Conservation (phyloP, 1,140 invertebrate species). For the Drosophila nebulosa region DNA sequence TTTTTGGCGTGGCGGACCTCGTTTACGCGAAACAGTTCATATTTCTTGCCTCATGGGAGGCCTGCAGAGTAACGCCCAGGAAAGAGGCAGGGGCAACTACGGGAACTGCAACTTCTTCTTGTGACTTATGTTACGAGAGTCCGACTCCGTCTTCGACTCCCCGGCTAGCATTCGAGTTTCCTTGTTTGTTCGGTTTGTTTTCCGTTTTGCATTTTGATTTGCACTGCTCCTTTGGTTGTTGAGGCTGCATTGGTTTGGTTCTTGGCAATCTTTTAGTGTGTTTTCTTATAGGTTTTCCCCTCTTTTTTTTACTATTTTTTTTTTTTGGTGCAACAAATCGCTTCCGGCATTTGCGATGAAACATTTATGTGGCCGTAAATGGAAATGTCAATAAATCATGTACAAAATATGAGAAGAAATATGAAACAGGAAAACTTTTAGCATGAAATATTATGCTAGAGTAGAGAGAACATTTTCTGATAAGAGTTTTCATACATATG, state of each 20-base stretch:
- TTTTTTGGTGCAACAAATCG: conserved; percentile 57
- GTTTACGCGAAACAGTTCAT: conserved; percentile 53
- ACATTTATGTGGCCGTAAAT: conserved; percentile 76
- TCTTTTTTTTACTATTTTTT: background rate
- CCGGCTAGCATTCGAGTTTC: conserved; percentile 56
- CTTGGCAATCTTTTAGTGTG: conserved; percentile 62
- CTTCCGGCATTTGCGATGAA: conserved; percentile 73
- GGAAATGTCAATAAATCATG: conserved; percentile 79
- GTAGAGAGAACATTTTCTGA: conserved; percentile 4
- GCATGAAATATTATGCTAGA: conserved; percentile 40
- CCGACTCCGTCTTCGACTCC: conserved; percentile 31
- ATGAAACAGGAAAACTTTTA: conserved; percentile 58
- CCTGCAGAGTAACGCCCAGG: conserved; percentile 9
- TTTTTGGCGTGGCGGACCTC: conserved; percentile 23
- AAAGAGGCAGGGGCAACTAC: background rate
- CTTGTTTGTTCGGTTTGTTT: conserved; percentile 52
- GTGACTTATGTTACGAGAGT: conserved; percentile 52
- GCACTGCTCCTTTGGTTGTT: conserved; percentile 35
- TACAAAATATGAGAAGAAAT: conserved; percentile 35
- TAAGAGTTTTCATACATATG: conserved; percentile 11
- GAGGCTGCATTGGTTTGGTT: conserved; percentile 7
- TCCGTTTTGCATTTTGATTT: conserved; percentile 79
- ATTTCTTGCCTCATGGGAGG: conserved; percentile 30
- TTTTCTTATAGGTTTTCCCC: background rate
- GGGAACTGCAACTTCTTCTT: conserved; percentile 40